Base-by-base conservation (phyloP, 1,140 invertebrate genomes). In the Neomicropteryx cornuta region DNA sequence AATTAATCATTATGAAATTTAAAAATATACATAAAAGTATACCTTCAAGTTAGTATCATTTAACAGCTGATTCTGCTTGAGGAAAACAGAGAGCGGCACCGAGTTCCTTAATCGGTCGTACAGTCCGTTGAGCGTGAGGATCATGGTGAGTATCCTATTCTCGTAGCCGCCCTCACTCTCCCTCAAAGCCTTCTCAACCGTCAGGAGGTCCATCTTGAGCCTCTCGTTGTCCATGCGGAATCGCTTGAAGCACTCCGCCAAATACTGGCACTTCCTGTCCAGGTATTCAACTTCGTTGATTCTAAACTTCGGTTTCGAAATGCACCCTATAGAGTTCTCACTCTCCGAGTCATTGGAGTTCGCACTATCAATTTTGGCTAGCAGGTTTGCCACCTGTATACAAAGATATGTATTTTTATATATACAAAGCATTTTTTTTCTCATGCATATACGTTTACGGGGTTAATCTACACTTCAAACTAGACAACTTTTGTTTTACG, bases 221-320 rank as follows among this genome's bases (percentile, higher is more conserved):
- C 60, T 61, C 52, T 65, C 60, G 42, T 59, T 58, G 19, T 53
- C 38, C 1, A 52, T 61, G 51, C 61, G 52, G 19, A 57, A 53
- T 38, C 59, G 46, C 47, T 55, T 62, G 18, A 65, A 63, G 5
- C 47, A 50, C 34, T 65, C 58, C 48, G 64, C 56, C 32, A 66
- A 45, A 46, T 60, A 66, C 39, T 36, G 41, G 41, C 52, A 58
- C 51, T 61, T 64, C 47, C 57, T 42, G 33, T 47, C 40, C 5
- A 47, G 40, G 32, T 23, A 38, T 10, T 20, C 18, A 18, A 36
- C 36, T 18, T 45, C 44, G 13, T 24, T 17, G n/a, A n/a, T n/a
- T n/a, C n/a, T n/a, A n/a, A n/a, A n/a, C n/a, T n/a, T n/a, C n/a
- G n/a, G n/a, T n/a, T n/a, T n/a, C n/a, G n/a, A n/a, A n/a, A n/a